A percentile compares a stretch with the other conserved stretches of the same genome.
phyloP scores from a whole-genome alignment of 1,140 invertebrate genomes.

The Scylla paramamosain region DNA sequence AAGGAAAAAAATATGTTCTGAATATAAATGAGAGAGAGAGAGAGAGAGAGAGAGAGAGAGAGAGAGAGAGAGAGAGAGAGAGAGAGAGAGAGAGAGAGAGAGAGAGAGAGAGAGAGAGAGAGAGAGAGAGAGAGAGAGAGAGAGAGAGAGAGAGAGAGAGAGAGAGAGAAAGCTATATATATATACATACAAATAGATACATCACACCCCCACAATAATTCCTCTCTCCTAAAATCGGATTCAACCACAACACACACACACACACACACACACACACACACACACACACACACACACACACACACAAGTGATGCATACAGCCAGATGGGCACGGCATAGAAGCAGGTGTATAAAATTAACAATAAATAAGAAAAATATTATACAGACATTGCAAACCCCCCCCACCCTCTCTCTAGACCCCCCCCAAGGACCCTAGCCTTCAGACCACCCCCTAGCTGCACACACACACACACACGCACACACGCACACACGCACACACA shows the following conservation, averaged over 20 bases:
- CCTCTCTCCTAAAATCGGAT: background rate
- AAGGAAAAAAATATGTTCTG: too few relatives aligned
- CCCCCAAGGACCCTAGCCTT: background rate
- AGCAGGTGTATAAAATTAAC: constrained; percentile 73
- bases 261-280: constrained; percentile 26
- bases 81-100: constrained; percentile 28
- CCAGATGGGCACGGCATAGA: constrained; percentile 59
- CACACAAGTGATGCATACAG: constrained; percentile 31
- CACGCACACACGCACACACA: constrained; percentile 7
- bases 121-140: constrained; percentile 1
- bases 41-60: too few relatives aligned
- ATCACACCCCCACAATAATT: too few relatives aligned
- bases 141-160: constrained; percentile 7
- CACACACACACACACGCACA: background rate
- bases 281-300: background rate
- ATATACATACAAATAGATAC: too few relatives aligned
- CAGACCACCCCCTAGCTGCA: too few relatives aligned
- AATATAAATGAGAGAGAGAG: too few relatives aligned
- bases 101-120: constrained; percentile 27
- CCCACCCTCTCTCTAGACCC: background rate
- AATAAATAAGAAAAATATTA: constrained; percentile 75
- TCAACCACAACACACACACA: background rate
- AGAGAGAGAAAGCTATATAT: background rate
- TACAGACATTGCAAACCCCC: constrained; percentile 56
- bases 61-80: background rate